These are phyloP conservation scores for Poeciliopsis infans DNA, from an alignment of 2,797 vertebrate species.

Conservation along the genomic window DNA sequence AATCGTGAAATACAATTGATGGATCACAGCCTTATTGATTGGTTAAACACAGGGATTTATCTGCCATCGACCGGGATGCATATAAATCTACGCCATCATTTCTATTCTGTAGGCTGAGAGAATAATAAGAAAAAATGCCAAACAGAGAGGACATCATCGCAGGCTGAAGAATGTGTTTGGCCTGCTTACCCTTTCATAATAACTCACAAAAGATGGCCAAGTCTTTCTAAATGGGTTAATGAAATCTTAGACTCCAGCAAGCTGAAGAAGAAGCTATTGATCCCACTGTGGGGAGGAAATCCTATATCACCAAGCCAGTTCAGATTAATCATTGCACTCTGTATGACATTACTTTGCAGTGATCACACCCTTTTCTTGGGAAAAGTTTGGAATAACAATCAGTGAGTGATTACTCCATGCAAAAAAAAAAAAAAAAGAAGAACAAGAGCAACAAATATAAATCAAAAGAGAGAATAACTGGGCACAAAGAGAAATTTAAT, in stretches of 20 bases:
- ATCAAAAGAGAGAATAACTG: slow-evolving; percentile 53
- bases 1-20: slow-evolving; percentile 75
- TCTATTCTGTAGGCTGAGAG: slow-evolving; percentile 55
- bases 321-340: slow-evolving; percentile 78
- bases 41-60: slow-evolving; percentile 76
- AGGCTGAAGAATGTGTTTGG: slow-evolving; percentile 75
- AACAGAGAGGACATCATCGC: slow-evolving; percentile 54
- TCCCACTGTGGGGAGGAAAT: slow-evolving; percentile 76
- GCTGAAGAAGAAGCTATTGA: slow-evolving; percentile 78
- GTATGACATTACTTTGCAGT: slow-evolving; percentile 71
- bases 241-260: slow-evolving; percentile 80
- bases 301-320: slow-evolving; percentile 77
- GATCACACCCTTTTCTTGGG: slow-evolving; percentile 64
- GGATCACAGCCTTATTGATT: slow-evolving; percentile 74
- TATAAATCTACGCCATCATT: slow-evolving; percentile 73
- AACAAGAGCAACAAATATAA: slow-evolving; percentile 50
- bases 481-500: slow-evolving; percentile 57
- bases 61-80: slow-evolving; percentile 65
- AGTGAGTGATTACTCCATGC: slow-evolving; percentile 70
- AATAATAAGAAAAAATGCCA: slow-evolving; percentile 43
- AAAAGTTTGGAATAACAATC: slow-evolving; percentile 68
- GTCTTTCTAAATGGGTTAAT: slow-evolving; percentile 82
- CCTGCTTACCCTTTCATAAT: slow-evolving; percentile 78
- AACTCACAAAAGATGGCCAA: slow-evolving; percentile 77
- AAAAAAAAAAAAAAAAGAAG: slow-evolving; percentile 22